Evolutionary conservation across 2,113 vertebrate genomes (phyloP).

Genomic region (Lycaon pictus): DNA sequence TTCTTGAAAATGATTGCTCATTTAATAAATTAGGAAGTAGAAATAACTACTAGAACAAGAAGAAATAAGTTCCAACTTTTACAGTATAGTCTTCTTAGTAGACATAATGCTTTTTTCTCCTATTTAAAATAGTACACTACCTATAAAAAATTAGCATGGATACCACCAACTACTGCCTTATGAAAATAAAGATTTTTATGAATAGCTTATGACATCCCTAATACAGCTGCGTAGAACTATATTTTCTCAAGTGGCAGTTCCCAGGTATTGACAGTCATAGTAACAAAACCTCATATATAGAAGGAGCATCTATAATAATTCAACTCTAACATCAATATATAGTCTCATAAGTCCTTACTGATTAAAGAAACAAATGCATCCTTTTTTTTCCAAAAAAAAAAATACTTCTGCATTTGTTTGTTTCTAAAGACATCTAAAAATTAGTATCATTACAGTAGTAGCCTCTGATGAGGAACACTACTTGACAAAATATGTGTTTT

Average conservation of each 20-base stretch:
- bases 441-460: not conserved
- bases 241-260: not conserved
- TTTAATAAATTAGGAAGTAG: not conserved
- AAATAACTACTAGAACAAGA: not conserved
- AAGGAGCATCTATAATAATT: not conserved
- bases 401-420: not conserved
- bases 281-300: not conserved
- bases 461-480: not conserved
- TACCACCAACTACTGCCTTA: not conserved
- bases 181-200: not conserved
- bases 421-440: not conserved
- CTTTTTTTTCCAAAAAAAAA: not conserved
- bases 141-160: not conserved
- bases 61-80: not conserved
- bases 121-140: not conserved
- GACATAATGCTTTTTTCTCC: not conserved
- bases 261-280: not conserved
- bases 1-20: not conserved
- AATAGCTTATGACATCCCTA: not conserved
- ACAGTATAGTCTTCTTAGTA: not conserved
- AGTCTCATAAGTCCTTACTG: not conserved
- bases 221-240: not conserved
- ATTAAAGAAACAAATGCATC: constrained; percentile 21
- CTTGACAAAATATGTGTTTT: not conserved
- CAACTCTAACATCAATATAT: not conserved